Percentiles rank a stretch among this genome's conserved stretches.
phyloP scores from a whole-genome alignment of 2,888 invertebrate genomes.

The Drosophila suboccidentalis region DNA sequence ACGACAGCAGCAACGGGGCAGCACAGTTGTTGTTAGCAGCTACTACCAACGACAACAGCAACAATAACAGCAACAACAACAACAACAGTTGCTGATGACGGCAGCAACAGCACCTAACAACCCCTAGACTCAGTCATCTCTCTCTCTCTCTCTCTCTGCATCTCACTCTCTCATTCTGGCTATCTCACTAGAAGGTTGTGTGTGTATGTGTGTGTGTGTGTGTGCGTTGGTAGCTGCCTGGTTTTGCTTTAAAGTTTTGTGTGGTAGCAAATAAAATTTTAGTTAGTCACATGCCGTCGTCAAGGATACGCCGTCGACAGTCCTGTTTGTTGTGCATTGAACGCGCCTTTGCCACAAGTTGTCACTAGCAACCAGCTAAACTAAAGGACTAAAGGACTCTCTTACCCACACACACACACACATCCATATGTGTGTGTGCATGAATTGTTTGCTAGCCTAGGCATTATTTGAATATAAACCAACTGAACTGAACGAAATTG shows the following conservation, averaged over 20 bases:
- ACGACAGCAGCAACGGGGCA: constrained; percentile 33
- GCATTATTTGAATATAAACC: constrained; percentile 41
- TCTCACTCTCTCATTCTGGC: constrained; percentile 20
- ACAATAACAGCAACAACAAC: constrained; percentile 17
- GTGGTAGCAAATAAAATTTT: constrained; percentile 85
- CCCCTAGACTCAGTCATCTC: constrained; percentile 44
- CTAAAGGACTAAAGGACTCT: constrained; percentile 32
- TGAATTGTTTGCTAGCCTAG: constrained; percentile 51
- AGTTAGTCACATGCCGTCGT: constrained; percentile 85
- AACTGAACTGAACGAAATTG: constrained; percentile 6
- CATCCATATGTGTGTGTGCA: constrained; percentile 17
- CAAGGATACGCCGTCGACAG: constrained; percentile 84
- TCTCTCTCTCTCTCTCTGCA: constrained; percentile 12
- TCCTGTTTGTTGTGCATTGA: constrained; percentile 69
- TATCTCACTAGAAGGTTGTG: constrained; percentile 10
- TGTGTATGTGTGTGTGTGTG: constrained; percentile 28
- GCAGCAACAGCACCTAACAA: constrained; percentile 50
- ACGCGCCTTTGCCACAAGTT: constrained; percentile 46
- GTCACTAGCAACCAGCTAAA: constrained; percentile 59
- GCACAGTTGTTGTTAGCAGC: constrained; percentile 45
- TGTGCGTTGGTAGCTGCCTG: constrained; percentile 45
- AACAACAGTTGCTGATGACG: constrained; percentile 45
- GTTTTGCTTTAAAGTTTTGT: constrained; percentile 81
- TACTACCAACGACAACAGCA: constrained; percentile 20
- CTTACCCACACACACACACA: constrained; percentile 6